Base-by-base conservation (phyloP, 2,113 vertebrate species). In the Tympanuchus pallidicinctus region DNA sequence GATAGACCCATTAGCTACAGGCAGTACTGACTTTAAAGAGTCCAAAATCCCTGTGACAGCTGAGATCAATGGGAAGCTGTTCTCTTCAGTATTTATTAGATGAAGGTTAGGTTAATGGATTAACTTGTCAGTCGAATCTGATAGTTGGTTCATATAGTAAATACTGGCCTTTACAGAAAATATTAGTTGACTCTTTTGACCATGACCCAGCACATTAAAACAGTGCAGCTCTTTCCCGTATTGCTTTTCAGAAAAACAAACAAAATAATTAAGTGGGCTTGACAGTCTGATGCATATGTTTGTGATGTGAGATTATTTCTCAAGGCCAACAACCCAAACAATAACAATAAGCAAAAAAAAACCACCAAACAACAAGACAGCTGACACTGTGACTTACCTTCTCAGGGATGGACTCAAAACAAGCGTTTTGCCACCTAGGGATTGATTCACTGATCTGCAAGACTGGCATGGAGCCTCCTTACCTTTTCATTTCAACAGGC, bases 41-140 rank as follows among this genome's bases (percentile, higher is more conserved):
- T 38, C 66, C 74, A 61, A 73, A 96, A 86, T 86, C 67, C 67
- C 64, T 77, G 34, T 17, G 42, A 93, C 90, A 95, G 74, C 42
- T 85, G 67, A 95, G 74, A 94, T 96, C 60, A 92, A 78, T 84
- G 74, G 13, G 80, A 90, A 92, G 83, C 73, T 90, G 28, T 85
- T 76, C 60, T 73, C 52, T 94, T 83, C 91, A 74, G 80, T 93
- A 65, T 95, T 93, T 91, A 75, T 81, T 88, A 91, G 86, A 89
- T 87, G 80, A 93, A 92, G n/a, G 59, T 70, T 82, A 90, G 34
- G 72, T 93, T 91, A 94, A 86, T 74, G 75, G 88, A 90, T 96
- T 93, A 91, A 90, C 38, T 82, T 95, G 89, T 94, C 92, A 92
- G 67, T 61, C 82, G 79, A 83, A 83, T 87, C 85, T 88, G 79